Conservation (phyloP, 2,888 invertebrate species). For the Cloeon dipterum region DNA sequence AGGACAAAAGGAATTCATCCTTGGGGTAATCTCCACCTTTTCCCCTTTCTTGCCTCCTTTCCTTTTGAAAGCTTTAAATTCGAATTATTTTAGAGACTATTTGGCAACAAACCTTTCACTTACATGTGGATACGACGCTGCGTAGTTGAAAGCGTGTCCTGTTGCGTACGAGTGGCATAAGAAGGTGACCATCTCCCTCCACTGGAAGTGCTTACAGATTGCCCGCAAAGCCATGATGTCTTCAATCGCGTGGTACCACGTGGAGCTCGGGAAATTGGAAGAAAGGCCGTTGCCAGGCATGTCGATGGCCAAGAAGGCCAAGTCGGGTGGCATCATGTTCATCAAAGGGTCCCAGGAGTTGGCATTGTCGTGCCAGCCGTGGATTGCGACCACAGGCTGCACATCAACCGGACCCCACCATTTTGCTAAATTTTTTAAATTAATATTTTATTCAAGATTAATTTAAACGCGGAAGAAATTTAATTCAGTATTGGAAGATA, state of each 20-base stretch:
- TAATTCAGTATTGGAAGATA: no score
- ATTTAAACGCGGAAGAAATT: no score
- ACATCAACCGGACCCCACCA: constrained; percentile 10
- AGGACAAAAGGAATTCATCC: no score
- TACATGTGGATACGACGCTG: no score
- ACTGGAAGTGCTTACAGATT: constrained; percentile 47
- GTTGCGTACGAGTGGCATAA: constrained; percentile 68
- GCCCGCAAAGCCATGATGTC: constrained; percentile 49
- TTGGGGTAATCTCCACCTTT: no score
- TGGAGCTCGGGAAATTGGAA: constrained; percentile 15
- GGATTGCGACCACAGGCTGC: constrained; percentile 11
- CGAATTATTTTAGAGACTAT: no score
- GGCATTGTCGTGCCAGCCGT: constrained; percentile 15
- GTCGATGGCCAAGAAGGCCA: constrained; percentile 8
- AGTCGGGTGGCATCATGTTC: constrained; percentile 8
- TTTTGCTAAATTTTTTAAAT: no score
- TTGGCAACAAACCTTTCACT: no score
- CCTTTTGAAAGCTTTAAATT: no score
- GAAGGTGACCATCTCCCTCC: constrained; percentile 45
- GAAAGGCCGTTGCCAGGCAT: constrained; percentile 26
- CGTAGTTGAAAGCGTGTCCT: no score
- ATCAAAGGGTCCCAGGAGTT: constrained; percentile 11
- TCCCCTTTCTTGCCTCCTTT: no score
- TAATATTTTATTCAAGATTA: no score
- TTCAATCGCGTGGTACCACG: constrained; percentile 60